Evolutionary conservation across 2,113 vertebrate species (phyloP).

Genomic region (Salvelinus fontinalis): DNA sequence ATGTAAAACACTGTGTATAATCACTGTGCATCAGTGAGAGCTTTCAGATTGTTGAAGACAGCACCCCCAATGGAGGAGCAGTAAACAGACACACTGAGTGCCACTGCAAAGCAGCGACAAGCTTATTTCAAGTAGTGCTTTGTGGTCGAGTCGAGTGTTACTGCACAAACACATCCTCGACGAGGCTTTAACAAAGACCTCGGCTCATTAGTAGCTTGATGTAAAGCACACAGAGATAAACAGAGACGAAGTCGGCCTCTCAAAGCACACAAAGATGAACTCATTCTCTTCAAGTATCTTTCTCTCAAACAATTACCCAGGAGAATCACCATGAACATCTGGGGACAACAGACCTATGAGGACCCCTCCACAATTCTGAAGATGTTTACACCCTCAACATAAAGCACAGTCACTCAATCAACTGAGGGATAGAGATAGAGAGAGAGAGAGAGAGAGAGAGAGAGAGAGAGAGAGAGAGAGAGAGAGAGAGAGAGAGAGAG

Average conservation of each 20-base stretch:
- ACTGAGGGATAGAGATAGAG: too few relatives aligned
- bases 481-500: too few relatives aligned
- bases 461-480: too few relatives aligned
- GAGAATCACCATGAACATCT: neutral
- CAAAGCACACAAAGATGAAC: conserved; percentile 13
- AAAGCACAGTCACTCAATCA: too few relatives aligned
- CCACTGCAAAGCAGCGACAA: conserved; percentile 3
- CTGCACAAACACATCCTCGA: conserved; percentile 7
- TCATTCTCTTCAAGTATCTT: conserved; percentile 18
- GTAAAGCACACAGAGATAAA: conserved; percentile 1
- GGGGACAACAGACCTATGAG: neutral
- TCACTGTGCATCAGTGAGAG: conserved; percentile 23
- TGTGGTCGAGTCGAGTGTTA: neutral
- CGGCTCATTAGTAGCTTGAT: conserved; percentile 47
- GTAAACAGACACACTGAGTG: neutral
- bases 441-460: too few relatives aligned
- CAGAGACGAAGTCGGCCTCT: too few relatives aligned
- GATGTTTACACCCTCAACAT: neutral
- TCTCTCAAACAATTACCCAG: conserved; percentile 37
- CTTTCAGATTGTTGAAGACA: conserved; percentile 32
- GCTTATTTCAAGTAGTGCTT: conserved; percentile 10
- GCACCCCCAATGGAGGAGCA: neutral
- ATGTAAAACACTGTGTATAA: conserved; percentile 7
- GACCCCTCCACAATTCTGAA: neutral
- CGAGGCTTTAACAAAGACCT: conserved; percentile 27